Conservation (phyloP, 2,797 vertebrate genomes). For the Betta splendens region DNA sequence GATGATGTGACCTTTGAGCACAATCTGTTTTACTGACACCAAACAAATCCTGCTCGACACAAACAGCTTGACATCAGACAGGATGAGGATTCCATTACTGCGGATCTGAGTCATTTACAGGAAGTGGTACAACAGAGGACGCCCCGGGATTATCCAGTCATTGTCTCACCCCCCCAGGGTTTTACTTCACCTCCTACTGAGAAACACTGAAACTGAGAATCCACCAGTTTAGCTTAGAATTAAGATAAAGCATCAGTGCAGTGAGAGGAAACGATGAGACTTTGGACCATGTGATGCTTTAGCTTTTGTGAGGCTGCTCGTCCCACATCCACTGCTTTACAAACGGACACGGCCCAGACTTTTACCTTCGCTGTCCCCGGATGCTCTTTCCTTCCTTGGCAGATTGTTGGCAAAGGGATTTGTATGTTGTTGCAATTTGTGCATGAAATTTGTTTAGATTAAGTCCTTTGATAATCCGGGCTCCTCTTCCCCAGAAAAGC, state of each 20-base stretch:
- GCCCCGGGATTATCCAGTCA: constrained; percentile 32
- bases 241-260: constrained; percentile 49
- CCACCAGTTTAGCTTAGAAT: constrained; percentile 50
- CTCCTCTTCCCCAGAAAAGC: constrained; percentile 48
- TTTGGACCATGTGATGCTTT: constrained; percentile 83
- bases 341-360: too few species aligned
- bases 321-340: too few species aligned
- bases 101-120: constrained; percentile 57
- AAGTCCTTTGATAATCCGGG: constrained; percentile 34
- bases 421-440: constrained; percentile 45
- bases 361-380: constrained; percentile 51
- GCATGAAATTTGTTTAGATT: constrained; percentile 48
- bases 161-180: not conserved
- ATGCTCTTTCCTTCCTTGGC: constrained; percentile 46
- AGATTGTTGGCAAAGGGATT: constrained; percentile 23
- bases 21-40: constrained; percentile 63
- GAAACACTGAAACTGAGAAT: constrained; percentile 45
- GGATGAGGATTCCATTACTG: constrained; percentile 9
- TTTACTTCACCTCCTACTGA: constrained; percentile 58
- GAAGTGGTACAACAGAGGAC: constrained; percentile 46
- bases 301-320: constrained; percentile 69
- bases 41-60: constrained; percentile 66
- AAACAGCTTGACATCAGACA: constrained; percentile 62
- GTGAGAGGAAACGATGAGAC: constrained; percentile 63
- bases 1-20: constrained; percentile 57